Evolutionary conservation across 2,888 invertebrate species (phyloP), one percentile per base, ranked within the genome.

Genomic region (Scaptomyza flava): DNA sequence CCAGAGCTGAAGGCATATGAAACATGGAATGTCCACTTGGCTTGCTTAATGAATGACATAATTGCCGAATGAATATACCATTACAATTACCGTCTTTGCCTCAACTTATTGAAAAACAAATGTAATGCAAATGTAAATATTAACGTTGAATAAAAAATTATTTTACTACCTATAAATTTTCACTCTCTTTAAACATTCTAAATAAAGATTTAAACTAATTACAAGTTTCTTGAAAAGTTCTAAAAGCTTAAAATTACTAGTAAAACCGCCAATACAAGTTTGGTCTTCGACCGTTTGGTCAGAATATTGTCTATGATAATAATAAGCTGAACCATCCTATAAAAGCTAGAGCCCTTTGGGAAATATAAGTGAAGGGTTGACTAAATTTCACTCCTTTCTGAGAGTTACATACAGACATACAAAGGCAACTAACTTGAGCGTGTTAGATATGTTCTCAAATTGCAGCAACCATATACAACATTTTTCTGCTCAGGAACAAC

Each of bases 1-100:
- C 48, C 6, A 17, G 30, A 58, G 14, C 54, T 17, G 34, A 58
- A 34, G 65, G 46, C 65, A 54, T 51, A 56, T 30, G 34, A 36
- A 34, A 36, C 31, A 42, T 52, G 27, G 17, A 38, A 42, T 14
- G 46, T 33, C 17, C 31, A 30, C 41, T 66, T 61, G 46, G 50
- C n/a, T 33, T 34, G 20, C 50, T 50, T 34, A 23, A 23, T 23
- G 30, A 46, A 23, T 48, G 48, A 9, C 43, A 64, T 51, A 17
- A 31, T 31, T 30, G 7, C 6, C 8, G 8, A 11, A 34, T 41
- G 11, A 12, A 20, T 43, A 45, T 23, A 9, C 36, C 8, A 31
- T 11, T 14, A 11, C n/a, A 2, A 33, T 12, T 30, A 12, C 11
- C 12, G 41, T n/a, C 41, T 30, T 30, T 8, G 12, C 11, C 27